phyloP scores from a whole-genome alignment of 2,113 vertebrate genomes.

The Macroglossus sobrinus region DNA sequence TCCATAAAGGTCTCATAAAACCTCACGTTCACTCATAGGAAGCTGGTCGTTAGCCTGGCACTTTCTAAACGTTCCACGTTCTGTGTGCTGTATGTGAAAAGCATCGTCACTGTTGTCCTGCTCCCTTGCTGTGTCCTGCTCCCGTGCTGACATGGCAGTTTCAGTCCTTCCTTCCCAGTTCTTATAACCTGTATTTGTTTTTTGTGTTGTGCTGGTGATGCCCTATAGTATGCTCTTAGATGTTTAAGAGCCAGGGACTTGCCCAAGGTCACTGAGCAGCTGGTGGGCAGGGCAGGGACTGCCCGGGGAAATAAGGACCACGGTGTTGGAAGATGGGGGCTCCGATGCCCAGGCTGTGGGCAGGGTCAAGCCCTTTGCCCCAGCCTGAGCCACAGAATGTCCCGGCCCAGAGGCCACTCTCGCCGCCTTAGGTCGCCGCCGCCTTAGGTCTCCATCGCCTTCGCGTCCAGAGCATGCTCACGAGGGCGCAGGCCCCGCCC shows the following conservation, averaged over 20 bases:
- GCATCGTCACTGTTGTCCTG: neutral
- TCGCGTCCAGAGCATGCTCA: accelerated
- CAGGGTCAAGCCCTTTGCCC: neutral
- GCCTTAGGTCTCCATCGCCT: accelerated
- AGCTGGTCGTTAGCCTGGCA: too few relatives aligned
- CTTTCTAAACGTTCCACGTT: neutral
- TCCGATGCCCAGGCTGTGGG: neutral
- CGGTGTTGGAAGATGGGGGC: neutral
- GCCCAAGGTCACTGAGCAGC: neutral
- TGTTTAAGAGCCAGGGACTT: neutral
- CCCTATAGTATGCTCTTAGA: neutral
- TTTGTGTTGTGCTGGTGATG: neutral
- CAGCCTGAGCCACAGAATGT: accelerated
- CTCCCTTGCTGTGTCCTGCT: neutral
- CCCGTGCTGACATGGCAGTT: neutral
- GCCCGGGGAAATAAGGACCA: neutral
- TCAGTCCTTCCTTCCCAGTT: neutral
- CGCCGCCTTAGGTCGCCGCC: neutral
- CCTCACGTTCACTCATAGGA: neutral
- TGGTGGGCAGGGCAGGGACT: too few relatives aligned
- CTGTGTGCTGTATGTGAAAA: neutral
- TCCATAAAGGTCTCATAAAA: neutral
- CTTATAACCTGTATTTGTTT: neutral
- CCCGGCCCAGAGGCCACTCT: accelerated
- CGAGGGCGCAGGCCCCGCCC: neutral